Evolutionary conservation across 2,888 invertebrate genomes (phyloP), one percentile per base, ranked within the genome.

Genomic region (Laothoe populi): DNA sequence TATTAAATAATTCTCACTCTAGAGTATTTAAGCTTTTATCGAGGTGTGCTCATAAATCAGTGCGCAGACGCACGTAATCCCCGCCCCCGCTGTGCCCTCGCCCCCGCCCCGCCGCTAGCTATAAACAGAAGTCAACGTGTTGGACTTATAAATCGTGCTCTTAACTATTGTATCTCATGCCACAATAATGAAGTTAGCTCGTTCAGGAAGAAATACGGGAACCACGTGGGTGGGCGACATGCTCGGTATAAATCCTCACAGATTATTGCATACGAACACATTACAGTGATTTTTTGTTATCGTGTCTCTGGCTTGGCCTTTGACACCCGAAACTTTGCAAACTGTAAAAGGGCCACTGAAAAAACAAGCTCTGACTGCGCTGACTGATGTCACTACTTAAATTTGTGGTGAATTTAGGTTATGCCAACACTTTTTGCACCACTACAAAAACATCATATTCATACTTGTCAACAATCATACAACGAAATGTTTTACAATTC

Each of bases 51-150:
- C 87, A 89, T 91, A 92, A 92, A 92, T 92, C 91, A 83, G 82
- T 88, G 87, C 87, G 86, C 91, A 86, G 86, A 79, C 90, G 89
- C 89, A 86, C 79, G 81, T 89, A 88, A 89, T 88, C 90, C 87
- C 86, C 87, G 85, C 87, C 89, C 88, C 86, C 88, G 82, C 84
- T 83, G 81, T 83, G 77, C 77, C 81, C 84, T 79, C 83, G 77
- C 77, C 81, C 84, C 80, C 82, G 77, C 78, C 83, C 83, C 84
- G 84, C 89, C 86, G 82, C 84, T 82, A 84, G 89, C 90, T 90
- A 92, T 91, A 92, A 92, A 92, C 92, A 92, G 92, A 90, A 92
- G 92, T 92, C 92, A 91, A 90, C 92, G 91, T 92, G 92, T 92
- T 87, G 86, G 88, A 88, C 90, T 89, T 90, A 92, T 92, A 92